phyloP scores from a whole-genome alignment of 2,797 vertebrate species.

The Pseudomugil gertrudae region DNA sequence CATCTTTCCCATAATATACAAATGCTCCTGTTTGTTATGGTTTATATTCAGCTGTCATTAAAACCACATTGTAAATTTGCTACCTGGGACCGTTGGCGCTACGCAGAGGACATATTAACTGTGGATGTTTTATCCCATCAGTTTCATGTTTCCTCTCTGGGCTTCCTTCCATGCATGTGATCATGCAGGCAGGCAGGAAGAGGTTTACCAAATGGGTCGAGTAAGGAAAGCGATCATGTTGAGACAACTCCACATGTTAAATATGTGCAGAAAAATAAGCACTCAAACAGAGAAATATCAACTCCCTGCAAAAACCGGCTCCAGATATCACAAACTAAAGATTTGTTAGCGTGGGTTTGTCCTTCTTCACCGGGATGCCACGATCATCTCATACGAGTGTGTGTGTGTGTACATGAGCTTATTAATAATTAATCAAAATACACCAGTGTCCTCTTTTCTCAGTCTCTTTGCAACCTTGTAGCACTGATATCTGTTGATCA shows the following conservation, averaged over 20 bases:
- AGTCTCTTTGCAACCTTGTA: not conserved
- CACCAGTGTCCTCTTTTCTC: not conserved
- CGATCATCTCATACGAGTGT: not conserved
- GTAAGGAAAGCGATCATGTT: no score
- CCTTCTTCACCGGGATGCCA: not conserved
- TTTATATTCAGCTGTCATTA: not conserved
- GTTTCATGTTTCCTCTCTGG: not conserved
- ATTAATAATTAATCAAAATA: not conserved
- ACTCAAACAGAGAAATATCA: not conserved
- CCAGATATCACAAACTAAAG: not conserved
- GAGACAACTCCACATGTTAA: not conserved
- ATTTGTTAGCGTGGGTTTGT: not conserved
- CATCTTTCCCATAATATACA: no score
- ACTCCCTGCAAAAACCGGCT: not conserved
- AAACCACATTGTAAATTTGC: not conserved
- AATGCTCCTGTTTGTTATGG: not conserved
- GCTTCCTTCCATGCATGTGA: not conserved
- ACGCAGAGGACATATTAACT: not conserved
- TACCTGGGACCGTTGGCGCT: not conserved
- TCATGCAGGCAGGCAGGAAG: not conserved
- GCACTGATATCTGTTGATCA: constrained; percentile 28
- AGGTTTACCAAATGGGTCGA: not conserved
- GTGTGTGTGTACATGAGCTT: not conserved
- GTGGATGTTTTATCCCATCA: not conserved
- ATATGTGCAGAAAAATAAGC: not conserved